These are phyloP conservation scores for Prunella strophiata DNA, from an alignment of 2,797 vertebrate genomes.

Conservation along the genomic window DNA sequence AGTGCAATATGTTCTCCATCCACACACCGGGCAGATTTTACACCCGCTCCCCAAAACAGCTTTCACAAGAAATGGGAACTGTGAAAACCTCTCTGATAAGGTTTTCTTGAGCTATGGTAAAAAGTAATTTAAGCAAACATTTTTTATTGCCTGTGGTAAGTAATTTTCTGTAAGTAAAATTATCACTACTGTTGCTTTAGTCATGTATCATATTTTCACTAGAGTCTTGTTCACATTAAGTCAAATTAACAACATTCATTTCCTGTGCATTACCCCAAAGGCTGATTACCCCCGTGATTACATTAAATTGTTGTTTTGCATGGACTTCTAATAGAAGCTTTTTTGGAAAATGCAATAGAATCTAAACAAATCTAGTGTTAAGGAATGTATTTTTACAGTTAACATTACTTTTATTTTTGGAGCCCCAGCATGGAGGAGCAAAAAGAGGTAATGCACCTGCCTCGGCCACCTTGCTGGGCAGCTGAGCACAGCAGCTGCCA, in stretches of 20 bases:
- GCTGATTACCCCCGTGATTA: not conserved
- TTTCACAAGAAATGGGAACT: not conserved
- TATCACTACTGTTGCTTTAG: not conserved
- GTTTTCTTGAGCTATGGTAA: not conserved
- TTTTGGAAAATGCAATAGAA: not conserved
- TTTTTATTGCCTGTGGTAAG: not conserved
- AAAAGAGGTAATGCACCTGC: not conserved
- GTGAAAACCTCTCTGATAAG: not conserved
- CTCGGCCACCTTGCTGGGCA: fast-evolving
- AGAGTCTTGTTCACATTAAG: not conserved
- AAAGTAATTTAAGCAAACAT: not conserved
- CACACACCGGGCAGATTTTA: not conserved
- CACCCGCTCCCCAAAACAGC: not conserved
- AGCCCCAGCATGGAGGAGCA: not conserved
- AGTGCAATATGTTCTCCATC: not conserved
- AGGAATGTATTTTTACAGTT: not conserved
- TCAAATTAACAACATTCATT: not conserved
- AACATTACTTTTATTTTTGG: not conserved
- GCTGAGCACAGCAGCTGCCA: not conserved
- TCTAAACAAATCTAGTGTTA: not conserved
- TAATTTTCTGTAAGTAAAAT: not conserved
- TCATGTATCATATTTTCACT: fast-evolving
- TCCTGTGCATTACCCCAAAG: not conserved
- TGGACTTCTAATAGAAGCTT: not conserved
- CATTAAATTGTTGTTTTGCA: not conserved